A percentile compares a stretch with the other conserved stretches of the same genome.
Conservation (phyloP, 35 echinoderm and acorn worm species). For the Patiria miniata region DNA sequence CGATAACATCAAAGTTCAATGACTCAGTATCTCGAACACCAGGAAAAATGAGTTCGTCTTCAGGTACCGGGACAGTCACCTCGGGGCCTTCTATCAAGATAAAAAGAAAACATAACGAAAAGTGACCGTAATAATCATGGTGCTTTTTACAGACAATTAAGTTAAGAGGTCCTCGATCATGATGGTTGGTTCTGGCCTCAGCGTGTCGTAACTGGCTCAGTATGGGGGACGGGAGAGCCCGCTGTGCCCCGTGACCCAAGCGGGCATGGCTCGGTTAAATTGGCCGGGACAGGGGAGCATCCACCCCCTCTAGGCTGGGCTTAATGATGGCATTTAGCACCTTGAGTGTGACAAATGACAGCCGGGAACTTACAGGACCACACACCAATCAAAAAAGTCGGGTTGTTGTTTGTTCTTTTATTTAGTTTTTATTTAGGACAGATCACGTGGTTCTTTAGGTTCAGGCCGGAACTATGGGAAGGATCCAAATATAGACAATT, state of each 20-base stretch:
- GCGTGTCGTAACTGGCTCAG: conserved; percentile 8
- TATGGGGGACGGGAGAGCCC: background rate
- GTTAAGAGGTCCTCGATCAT: background rate
- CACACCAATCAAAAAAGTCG: background rate
- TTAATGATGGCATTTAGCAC: conserved; percentile 23
- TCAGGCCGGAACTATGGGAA: too few relatives aligned
- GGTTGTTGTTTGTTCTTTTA: too few relatives aligned
- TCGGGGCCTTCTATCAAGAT: background rate
- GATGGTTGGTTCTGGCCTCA: background rate
- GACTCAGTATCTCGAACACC: too few relatives aligned
- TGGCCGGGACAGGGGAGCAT: conserved; percentile 12
- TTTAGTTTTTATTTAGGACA: too few relatives aligned
- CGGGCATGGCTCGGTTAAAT: conserved; percentile 1
- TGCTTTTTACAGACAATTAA: conserved; percentile 20
- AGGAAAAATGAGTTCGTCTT: too few relatives aligned
- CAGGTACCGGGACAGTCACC: too few relatives aligned
- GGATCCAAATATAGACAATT: too few relatives aligned
- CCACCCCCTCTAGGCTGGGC: background rate
- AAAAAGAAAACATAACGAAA: background rate
- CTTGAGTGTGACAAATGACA: conserved; percentile 30
- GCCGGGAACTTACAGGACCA: background rate
- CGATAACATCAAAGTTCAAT: too few relatives aligned
- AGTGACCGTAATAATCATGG: background rate
- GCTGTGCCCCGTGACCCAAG: background rate
- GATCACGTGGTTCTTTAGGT: too few relatives aligned